Conservation (phyloP, 2,888 invertebrate species). For the Clistopyga incitator region DNA sequence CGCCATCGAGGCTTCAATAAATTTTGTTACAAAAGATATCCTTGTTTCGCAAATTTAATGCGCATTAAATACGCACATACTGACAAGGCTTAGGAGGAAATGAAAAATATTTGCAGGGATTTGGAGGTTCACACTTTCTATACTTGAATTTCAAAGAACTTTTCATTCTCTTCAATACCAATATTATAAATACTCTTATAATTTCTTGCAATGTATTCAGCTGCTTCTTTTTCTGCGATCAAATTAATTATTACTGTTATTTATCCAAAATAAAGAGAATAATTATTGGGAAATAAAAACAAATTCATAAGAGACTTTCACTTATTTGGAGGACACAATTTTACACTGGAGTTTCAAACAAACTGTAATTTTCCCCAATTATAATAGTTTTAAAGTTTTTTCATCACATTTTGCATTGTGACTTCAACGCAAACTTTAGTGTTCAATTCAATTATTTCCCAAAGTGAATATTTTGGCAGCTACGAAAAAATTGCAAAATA, state of each 20-base stretch:
- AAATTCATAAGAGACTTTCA: too few relatives aligned
- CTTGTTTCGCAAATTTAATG: constrained; percentile 4
- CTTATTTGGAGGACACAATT: too few relatives aligned
- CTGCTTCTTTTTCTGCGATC: neutral
- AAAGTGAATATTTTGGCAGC: too few relatives aligned
- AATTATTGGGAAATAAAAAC: too few relatives aligned
- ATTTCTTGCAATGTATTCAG: neutral
- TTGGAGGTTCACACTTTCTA: too few relatives aligned
- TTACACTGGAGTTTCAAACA: too few relatives aligned
- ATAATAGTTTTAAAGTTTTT: too few relatives aligned
- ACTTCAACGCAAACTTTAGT: too few relatives aligned
- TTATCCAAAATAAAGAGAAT: neutral
- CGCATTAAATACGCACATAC: neutral
- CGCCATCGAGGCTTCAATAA: constrained; percentile 23
- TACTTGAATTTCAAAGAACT: neutral
- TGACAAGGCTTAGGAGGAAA: neutral
- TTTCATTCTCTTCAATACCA: neutral
- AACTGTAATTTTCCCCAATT: too few relatives aligned
- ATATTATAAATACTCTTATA: neutral
- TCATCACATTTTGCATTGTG: too few relatives aligned
- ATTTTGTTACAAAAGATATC: neutral
- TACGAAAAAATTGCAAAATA: too few relatives aligned
- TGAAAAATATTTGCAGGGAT: neutral
- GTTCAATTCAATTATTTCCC: too few relatives aligned
- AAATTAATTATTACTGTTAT: neutral